These are phyloP conservation scores for Chrysolina americana DNA, from an alignment of 2,888 invertebrate species.

Conservation along the genomic window DNA sequence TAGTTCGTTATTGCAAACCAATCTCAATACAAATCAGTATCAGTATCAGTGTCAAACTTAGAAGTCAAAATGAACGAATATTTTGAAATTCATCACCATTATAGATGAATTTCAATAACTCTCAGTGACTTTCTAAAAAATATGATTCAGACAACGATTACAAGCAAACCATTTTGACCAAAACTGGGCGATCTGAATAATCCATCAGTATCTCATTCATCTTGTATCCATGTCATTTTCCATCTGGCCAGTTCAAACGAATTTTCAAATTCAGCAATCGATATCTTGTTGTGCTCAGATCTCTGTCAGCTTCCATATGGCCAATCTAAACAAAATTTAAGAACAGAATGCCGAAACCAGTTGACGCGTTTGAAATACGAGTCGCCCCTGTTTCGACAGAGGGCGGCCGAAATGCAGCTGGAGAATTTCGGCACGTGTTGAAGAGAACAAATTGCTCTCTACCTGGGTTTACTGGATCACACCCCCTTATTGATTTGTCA, in stretches of 20 bases:
- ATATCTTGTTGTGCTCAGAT: not conserved
- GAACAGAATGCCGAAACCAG: not conserved
- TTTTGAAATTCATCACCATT: too few relatives aligned
- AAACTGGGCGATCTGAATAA: too few relatives aligned
- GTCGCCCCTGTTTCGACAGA: constrained; percentile 25
- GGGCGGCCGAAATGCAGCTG: constrained; percentile 47
- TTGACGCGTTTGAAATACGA: constrained; percentile 7
- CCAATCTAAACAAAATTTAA: not conserved
- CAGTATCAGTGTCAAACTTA: too few relatives aligned
- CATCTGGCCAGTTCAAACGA: not conserved
- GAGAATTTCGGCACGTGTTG: constrained; percentile 51
- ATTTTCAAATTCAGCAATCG: not conserved
- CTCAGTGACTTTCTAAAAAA: too few relatives aligned
- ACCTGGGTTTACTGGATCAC: constrained; percentile 48
- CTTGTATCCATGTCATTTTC: too few relatives aligned
- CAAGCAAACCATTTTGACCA: too few relatives aligned
- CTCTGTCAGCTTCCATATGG: constrained; percentile 8
- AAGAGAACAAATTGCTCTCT: constrained; percentile 51
- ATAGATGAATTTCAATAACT: too few relatives aligned
- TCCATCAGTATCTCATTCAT: too few relatives aligned
- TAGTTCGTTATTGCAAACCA: too few relatives aligned
- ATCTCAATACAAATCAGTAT: too few relatives aligned
- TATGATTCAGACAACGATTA: too few relatives aligned
- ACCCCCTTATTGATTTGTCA: constrained; percentile 52
- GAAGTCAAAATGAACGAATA: too few relatives aligned